Evolutionary conservation across 2,888 invertebrate species (phyloP).

Genomic region (Hypomecis atomaria): DNA sequence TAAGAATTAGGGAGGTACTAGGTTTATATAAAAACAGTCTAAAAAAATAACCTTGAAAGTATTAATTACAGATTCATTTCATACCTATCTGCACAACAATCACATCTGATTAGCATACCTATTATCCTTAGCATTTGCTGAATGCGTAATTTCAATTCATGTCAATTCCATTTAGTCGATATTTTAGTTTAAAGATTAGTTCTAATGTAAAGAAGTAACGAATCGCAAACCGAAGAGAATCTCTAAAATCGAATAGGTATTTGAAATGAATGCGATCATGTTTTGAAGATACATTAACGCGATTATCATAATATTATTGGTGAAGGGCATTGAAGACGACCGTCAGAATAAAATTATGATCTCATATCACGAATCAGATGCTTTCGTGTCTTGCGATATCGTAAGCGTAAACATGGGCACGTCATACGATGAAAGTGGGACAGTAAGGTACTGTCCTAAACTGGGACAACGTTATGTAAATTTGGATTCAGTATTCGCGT

Average conservation of each 20-base stretch:
- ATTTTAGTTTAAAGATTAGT: slow-evolving; percentile 19
- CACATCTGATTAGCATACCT: too few species aligned
- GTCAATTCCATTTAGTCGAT: slow-evolving; percentile 12
- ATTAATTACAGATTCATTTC: too few species aligned
- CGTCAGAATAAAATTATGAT: slow-evolving; percentile 10
- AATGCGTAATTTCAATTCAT: slow-evolving; percentile 20
- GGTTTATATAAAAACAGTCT: not conserved
- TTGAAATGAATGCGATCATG: not conserved
- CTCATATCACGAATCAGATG: slow-evolving; percentile 1
- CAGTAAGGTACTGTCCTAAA: slow-evolving; percentile 11
- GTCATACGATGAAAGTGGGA: slow-evolving; percentile 16
- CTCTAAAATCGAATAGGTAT: not conserved
- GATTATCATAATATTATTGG: not conserved
- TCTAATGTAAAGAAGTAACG: slow-evolving; percentile 15
- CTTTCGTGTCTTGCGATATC: slow-evolving; percentile 13
- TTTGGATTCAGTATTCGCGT: slow-evolving; percentile 10
- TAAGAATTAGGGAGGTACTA: not conserved
- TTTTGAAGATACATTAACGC: not conserved
- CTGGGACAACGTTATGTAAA: slow-evolving; percentile 16
- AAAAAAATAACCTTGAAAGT: not conserved
- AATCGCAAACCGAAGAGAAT: slow-evolving; percentile 17
- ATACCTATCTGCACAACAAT: too few species aligned
- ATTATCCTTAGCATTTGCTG: too few species aligned
- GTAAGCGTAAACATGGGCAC: slow-evolving; percentile 7
- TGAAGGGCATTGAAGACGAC: not conserved